phyloP scores from a whole-genome alignment of 2,797 vertebrate species.

The Diplodus sargus region DNA sequence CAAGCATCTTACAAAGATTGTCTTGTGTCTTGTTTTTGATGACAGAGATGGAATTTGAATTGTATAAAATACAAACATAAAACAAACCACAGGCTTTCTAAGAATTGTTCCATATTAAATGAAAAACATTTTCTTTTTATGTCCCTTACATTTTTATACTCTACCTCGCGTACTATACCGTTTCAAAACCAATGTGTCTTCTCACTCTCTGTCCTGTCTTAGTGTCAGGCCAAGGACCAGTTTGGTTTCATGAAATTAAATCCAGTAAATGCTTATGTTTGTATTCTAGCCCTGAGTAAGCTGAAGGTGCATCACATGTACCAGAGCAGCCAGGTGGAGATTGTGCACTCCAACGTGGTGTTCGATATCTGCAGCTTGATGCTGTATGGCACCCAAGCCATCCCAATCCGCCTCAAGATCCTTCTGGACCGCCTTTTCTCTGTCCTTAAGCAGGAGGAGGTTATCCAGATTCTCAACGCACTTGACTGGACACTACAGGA shows the following conservation, averaged over 20 bases:
- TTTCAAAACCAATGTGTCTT: slow-evolving; percentile 1
- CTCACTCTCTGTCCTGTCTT: not conserved
- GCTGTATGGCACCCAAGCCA: slow-evolving; percentile 96
- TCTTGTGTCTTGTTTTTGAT: not conserved
- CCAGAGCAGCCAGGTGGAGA: slow-evolving; percentile 95
- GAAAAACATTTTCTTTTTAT: not conserved
- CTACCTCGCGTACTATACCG: not conserved
- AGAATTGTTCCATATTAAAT: not conserved
- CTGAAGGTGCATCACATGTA: slow-evolving; percentile 92
- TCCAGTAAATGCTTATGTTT: slow-evolving; percentile 24
- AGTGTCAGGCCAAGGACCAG: not conserved
- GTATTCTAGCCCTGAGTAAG: slow-evolving; percentile 91
- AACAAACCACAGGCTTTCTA: not conserved
- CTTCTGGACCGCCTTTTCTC: slow-evolving; percentile 97
- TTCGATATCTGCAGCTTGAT: slow-evolving; percentile 98
- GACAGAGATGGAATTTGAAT: not conserved
- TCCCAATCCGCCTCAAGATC: slow-evolving; percentile 97
- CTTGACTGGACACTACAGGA: slow-evolving; percentile 98
- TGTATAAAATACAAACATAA: too few relatives aligned
- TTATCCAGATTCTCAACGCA: slow-evolving; percentile 94
- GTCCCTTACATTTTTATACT: not conserved
- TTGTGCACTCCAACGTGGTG: slow-evolving; percentile 97
- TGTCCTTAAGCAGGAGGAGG: slow-evolving; percentile 96
- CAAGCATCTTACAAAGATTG: not conserved
- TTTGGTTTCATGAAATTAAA: slow-evolving; percentile 7